phyloP scores from a whole-genome alignment of 2,888 invertebrate species.

The Frankliniella intonsa region DNA sequence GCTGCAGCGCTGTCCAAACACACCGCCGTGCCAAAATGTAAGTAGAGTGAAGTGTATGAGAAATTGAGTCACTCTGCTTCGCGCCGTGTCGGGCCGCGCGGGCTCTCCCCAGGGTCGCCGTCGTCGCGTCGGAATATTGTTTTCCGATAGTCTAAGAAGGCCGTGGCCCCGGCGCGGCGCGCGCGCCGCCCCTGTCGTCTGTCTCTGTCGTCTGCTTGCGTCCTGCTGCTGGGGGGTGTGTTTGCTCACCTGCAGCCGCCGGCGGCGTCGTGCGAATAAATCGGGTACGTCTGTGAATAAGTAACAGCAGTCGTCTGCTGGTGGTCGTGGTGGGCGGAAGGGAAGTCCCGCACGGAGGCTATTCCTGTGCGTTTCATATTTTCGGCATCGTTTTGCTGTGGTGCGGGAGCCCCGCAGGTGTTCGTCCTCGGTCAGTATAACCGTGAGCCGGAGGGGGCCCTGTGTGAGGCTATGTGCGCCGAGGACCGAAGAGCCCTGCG shows the following conservation, averaged over 20 bases:
- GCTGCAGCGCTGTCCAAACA: background rate
- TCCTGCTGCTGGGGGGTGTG: background rate
- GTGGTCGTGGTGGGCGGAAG: background rate
- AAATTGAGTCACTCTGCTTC: background rate
- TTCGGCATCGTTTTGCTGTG: too few relatives aligned
- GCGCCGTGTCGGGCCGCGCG: too few relatives aligned
- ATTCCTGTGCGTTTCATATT: background rate
- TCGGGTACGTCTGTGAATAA: background rate
- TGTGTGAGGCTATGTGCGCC: too few relatives aligned
- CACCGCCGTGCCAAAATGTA: background rate
- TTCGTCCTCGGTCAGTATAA: background rate
- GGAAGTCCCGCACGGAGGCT: background rate
- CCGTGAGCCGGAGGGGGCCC: too few relatives aligned
- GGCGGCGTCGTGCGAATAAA: background rate
- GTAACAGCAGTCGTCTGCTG: too few relatives aligned
- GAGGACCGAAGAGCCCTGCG: too few relatives aligned
- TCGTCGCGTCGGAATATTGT: too few relatives aligned
- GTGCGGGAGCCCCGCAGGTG: background rate
- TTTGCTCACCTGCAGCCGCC: background rate
- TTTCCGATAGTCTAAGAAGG: too few relatives aligned
- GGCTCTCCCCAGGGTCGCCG: too few relatives aligned
- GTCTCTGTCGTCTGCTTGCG: background rate
- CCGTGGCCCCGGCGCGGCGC: too few relatives aligned
- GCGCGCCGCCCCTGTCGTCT: background rate
- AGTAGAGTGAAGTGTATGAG: background rate